Evolutionary conservation across 2,888 invertebrate species (phyloP), one percentile per base, ranked within the genome.

Genomic region (Volucella inanis): DNA sequence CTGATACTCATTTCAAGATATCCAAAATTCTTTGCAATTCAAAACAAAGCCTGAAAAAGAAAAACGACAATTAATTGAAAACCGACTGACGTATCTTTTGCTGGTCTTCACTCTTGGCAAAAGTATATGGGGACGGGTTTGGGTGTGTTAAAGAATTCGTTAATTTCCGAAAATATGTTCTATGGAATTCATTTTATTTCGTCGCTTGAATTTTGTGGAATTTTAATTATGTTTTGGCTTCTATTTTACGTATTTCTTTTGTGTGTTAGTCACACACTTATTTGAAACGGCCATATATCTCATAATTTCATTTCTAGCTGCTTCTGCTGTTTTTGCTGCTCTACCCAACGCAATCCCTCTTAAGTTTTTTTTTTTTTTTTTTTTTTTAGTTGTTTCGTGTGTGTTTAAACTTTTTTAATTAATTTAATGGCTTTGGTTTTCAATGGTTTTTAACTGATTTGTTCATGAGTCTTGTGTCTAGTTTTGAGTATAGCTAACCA

Each of bases 151-250:
- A 85, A 85, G 85, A 85, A 85, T 85, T 85, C 85, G 76, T 85
- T 85, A 85, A 81, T 85, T 85, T 85, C 71, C 76, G 85, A 85
- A 85, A 85, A 85, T 85, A 85, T 85, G 81, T 85, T 85, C 81
- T 72, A 81, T 64, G 85, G 85, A 85, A 85, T 85, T 72, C 68
- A 85, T 76, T 85, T 80, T 80, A 80, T 80, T 87, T 87, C 83
- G 87, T 82, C 87, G 82, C 79, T 85, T 82, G 77, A 87, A 87
- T 87, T 86, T 85, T 87, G 81, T 80, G 87, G 87, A 87, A 87
- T 87, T 87, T 87, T 87, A 87, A 87, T 87, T 87, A 87, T 87
- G 87, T 87, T 87, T 85, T 79, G 85, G 82, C 85, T 78, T 81
- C 77, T 83, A 76, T 85, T 85, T 85, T 76, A 76, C 72, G 49